Percentiles rank a stretch among this genome's conserved stretches.
Evolutionary conservation across 2,113 vertebrate species (phyloP).

Genomic region (Plecturocebus donacophilus): DNA sequence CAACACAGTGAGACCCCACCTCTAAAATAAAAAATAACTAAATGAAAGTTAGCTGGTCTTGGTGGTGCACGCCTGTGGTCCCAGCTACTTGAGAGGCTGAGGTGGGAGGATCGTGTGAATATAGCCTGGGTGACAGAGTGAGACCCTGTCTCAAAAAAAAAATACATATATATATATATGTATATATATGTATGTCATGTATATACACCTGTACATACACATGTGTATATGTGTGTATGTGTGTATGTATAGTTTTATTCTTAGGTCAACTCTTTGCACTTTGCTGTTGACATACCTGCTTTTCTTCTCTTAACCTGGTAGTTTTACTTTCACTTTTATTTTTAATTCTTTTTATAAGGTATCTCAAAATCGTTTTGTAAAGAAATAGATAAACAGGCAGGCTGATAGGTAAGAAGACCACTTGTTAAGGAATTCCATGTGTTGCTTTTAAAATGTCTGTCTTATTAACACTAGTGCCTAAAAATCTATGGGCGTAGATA

Average conservation of each 20-base stretch:
- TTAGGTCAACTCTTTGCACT: not conserved
- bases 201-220: no score
- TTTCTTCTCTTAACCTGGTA: not conserved
- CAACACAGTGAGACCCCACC: no score
- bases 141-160: no score
- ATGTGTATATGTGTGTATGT: no score
- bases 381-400: not conserved
- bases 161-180: accelerated
- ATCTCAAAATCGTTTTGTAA: not conserved
- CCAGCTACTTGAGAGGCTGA: no score
- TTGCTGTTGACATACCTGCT: not conserved
- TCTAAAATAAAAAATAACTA: no score
- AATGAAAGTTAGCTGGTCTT: no score
- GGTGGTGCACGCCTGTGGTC: no score
- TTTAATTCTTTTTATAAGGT: not conserved
- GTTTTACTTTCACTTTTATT: not conserved
- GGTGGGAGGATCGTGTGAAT: no score
- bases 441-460: not conserved
- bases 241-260: not conserved
- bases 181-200: no score
- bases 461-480: not conserved
- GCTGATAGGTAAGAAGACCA: not conserved
- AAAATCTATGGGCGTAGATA: not conserved
- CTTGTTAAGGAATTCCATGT: not conserved
- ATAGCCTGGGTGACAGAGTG: no score